Evolutionary conservation across 2,888 invertebrate genomes (phyloP).

Genomic region (Anodontia alba): DNA sequence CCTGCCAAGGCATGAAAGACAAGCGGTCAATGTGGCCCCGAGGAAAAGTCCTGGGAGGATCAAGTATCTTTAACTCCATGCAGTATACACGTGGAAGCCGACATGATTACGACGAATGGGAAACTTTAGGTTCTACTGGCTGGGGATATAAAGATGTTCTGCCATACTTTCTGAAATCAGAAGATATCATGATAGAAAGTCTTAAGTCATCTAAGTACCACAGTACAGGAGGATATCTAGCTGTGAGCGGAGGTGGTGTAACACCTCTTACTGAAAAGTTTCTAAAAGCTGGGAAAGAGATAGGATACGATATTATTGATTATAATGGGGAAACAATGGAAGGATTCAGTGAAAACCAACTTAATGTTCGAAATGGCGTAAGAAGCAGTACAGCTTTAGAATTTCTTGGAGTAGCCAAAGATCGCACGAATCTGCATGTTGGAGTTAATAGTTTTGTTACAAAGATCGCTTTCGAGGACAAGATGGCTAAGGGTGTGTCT

Average conservation of each 20-base stretch:
- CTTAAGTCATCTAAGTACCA: constrained; percentile 54
- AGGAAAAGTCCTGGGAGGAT: constrained; percentile 56
- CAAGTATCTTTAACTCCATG: constrained; percentile 52
- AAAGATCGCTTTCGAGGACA: constrained; percentile 71
- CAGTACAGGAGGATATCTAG: constrained; percentile 48
- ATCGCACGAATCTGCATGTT: constrained; percentile 48
- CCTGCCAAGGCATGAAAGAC: constrained; percentile 37
- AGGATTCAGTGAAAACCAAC: constrained; percentile 50
- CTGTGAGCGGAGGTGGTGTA: constrained; percentile 47
- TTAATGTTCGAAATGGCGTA: constrained; percentile 41
- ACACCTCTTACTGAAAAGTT: constrained; percentile 40
- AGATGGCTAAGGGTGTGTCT: constrained; percentile 74
- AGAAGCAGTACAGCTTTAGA: constrained; percentile 48
- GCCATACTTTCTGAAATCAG: constrained; percentile 57
- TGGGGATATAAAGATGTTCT: constrained; percentile 56
- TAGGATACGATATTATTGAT: constrained; percentile 47
- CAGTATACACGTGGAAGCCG: constrained; percentile 53
- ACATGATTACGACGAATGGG: constrained; percentile 52
- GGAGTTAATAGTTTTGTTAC: constrained; percentile 59
- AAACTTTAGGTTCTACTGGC: constrained; percentile 37
- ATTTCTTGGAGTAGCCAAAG: constrained; percentile 42
- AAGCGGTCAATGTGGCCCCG: constrained; percentile 49
- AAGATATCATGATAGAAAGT: constrained; percentile 46
- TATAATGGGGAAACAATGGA: constrained; percentile 44
- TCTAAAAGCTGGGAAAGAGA: constrained; percentile 46